Conservation (phyloP, 2,113 vertebrate genomes). For the Sebastes schlegelii region DNA sequence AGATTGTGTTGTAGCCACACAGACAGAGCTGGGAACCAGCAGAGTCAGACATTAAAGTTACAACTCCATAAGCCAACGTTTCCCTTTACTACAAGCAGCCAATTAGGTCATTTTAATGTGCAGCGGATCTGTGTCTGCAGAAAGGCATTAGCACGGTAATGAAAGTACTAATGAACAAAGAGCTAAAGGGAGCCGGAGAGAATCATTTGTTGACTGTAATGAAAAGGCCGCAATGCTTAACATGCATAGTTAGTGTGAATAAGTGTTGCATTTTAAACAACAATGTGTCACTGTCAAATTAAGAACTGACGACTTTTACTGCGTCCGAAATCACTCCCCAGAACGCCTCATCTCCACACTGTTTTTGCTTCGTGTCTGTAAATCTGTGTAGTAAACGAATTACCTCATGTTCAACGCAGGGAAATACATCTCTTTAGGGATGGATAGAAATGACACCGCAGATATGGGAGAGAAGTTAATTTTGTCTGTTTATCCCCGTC, state of each 20-base stretch:
- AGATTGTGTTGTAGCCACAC: slow-evolving; percentile 24
- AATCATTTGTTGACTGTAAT: slow-evolving; percentile 37
- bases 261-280: slow-evolving; percentile 42
- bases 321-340: not conserved
- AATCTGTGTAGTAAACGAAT: too few relatives aligned
- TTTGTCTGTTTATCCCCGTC: too few relatives aligned
- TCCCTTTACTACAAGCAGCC: slow-evolving; percentile 43
- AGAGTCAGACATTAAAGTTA: slow-evolving; percentile 27
- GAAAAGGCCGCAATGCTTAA: slow-evolving; percentile 36
- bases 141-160: slow-evolving; percentile 59
- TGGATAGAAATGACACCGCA: too few relatives aligned
- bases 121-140: slow-evolving; percentile 36
- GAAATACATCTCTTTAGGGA: too few relatives aligned
- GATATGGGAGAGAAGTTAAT: too few relatives aligned
- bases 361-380: too few relatives aligned
- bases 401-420: too few relatives aligned
- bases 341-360: too few relatives aligned
- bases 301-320: not conserved
- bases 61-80: slow-evolving; percentile 23
- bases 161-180: slow-evolving; percentile 60
- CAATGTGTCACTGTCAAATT: slow-evolving; percentile 4
- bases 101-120: slow-evolving; percentile 52
- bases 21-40: slow-evolving; percentile 42
- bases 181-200: slow-evolving; percentile 34
- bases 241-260: slow-evolving; percentile 27